Conservation (phyloP, 2,888 invertebrate genomes). For the Dolichopus griseipennis region DNA sequence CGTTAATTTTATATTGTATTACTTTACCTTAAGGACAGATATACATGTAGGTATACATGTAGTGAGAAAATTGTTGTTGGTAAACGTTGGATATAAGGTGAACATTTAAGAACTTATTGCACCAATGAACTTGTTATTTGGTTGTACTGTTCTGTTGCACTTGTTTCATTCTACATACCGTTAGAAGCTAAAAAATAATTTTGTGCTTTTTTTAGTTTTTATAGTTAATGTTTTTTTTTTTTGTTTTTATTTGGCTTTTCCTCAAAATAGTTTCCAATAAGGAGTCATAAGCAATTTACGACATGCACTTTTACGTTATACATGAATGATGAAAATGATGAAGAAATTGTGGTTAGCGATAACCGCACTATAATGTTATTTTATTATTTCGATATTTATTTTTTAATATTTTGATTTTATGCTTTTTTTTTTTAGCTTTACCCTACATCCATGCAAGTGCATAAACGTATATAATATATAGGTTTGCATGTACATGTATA, state of each 20-base stretch:
- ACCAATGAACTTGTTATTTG: too few species aligned
- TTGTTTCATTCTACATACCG: too few species aligned
- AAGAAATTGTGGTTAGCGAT: not conserved
- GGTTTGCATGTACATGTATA: too few species aligned
- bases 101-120: too few species aligned
- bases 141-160: too few species aligned
- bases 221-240: not conserved
- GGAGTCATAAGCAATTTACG: not conserved
- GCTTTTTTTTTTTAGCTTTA: too few species aligned
- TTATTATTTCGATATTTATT: not conserved
- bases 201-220: not conserved
- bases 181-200: not conserved
- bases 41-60: too few species aligned
- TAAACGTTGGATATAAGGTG: too few species aligned
- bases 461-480: too few species aligned
- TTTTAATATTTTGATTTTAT: not conserved
- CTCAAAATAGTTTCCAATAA: slow-evolving; percentile 2
- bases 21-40: not conserved
- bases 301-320: not conserved
- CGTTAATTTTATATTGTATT: not conserved
- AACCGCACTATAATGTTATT: not conserved
- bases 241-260: not conserved
- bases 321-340: not conserved
- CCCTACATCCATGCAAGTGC: too few species aligned
- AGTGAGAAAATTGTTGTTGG: too few species aligned